Percentiles rank a stretch among this genome's conserved stretches.
phyloP scores from a whole-genome alignment of 2,797 vertebrate genomes.

The Melanotaenia parkinsoni region DNA sequence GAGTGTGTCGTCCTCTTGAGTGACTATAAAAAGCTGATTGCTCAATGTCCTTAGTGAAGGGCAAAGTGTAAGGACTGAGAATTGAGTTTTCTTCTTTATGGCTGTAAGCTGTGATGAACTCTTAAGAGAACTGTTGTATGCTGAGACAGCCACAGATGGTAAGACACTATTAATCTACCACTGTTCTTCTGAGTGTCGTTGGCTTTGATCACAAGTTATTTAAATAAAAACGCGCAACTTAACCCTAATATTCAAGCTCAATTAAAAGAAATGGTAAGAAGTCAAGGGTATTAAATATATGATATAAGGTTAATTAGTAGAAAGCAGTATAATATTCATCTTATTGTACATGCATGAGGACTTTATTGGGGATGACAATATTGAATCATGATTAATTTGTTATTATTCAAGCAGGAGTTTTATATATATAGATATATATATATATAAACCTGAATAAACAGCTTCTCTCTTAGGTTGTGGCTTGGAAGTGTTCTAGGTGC shows the following conservation, averaged over 20 bases:
- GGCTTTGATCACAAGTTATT: constrained; percentile 23
- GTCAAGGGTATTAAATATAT: neutral
- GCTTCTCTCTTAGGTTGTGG: neutral
- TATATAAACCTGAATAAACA: neutral
- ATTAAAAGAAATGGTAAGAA: neutral
- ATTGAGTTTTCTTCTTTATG: constrained; percentile 26
- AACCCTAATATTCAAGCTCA: neutral
- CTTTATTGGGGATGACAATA: neutral
- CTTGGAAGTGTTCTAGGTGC: neutral
- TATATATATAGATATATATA: too few species aligned
- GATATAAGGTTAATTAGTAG: neutral
- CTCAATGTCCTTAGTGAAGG: constrained; percentile 20
- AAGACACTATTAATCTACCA: constrained; percentile 10
- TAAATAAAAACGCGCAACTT: neutral
- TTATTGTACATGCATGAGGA: neutral
- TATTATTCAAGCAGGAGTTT: neutral
- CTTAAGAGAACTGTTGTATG: constrained; percentile 12
- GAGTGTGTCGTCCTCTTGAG: constrained; percentile 5
- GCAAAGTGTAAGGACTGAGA: constrained; percentile 8
- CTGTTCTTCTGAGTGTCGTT: constrained; percentile 11
- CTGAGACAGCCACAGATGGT: constrained; percentile 3
- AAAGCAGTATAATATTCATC: neutral
- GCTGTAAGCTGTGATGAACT: constrained; percentile 16
- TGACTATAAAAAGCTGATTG: constrained; percentile 25
- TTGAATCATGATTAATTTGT: neutral